Conservation (phyloP, 2,888 invertebrate species). For the Eupithecia tripunctaria region DNA sequence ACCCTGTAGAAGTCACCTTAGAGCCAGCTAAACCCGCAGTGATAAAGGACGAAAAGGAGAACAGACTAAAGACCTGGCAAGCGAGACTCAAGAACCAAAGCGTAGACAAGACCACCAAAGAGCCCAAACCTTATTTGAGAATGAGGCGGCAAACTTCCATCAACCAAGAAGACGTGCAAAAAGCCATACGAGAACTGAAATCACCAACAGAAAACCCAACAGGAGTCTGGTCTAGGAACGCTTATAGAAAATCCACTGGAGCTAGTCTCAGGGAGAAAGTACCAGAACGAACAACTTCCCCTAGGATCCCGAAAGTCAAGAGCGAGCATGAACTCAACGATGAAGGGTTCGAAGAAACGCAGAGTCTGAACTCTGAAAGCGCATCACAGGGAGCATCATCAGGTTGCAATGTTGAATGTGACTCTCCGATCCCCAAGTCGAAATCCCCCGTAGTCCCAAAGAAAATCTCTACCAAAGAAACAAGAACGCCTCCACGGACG, state of each 20-base stretch:
- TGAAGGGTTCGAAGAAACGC: conserved; percentile 96
- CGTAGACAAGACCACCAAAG: conserved; percentile 78
- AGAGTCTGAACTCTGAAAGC: conserved; percentile 93
- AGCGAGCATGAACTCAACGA: conserved; percentile 91
- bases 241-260: conserved; percentile 69
- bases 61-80: conserved; percentile 88
- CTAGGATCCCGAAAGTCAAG: conserved; percentile 81
- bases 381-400: conserved; percentile 94
- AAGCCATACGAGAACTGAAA: conserved; percentile 87
- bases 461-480: conserved; percentile 82
- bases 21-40: conserved; percentile 71
- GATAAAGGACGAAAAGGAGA: conserved; percentile 83
- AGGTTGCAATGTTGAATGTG: conserved; percentile 87
- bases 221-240: conserved; percentile 84
- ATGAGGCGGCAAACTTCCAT: conserved; percentile 88
- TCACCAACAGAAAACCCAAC: conserved; percentile 86
- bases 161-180: conserved; percentile 88
- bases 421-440: conserved; percentile 79
- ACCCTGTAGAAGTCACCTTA: conserved; percentile 71
- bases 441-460: conserved; percentile 75
- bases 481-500: conserved; percentile 69
- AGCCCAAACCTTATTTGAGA: conserved; percentile 77
- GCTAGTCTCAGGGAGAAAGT: conserved; percentile 58
- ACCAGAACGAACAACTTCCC: conserved; percentile 71
- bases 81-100: conserved; percentile 86